Evolutionary conservation across 2,113 vertebrate genomes (phyloP).

Genomic region (Micromys minutus): DNA sequence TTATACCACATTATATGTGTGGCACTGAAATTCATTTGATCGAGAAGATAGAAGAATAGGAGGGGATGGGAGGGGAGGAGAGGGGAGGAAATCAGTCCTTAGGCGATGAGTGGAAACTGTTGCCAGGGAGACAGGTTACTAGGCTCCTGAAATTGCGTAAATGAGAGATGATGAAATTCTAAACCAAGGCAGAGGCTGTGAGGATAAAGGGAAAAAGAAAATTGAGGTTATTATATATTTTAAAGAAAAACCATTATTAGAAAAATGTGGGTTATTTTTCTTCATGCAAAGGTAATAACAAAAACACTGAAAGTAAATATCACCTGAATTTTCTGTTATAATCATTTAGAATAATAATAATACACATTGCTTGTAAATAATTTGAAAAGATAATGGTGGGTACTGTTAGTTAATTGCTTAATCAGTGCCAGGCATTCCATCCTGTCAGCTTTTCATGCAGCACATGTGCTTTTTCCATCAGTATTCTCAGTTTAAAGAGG

Average conservation of each 20-base stretch:
- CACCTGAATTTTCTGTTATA: neutral
- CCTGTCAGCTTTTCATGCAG: neutral
- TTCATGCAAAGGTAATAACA: neutral
- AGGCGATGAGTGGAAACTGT: slow-evolving; percentile 67
- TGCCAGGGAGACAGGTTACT: slow-evolving; percentile 75
- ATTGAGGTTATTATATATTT: slow-evolving; percentile 24
- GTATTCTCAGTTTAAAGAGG: slow-evolving; percentile 1
- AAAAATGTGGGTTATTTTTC: neutral
- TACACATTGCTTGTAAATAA: neutral
- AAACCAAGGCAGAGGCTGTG: slow-evolving; percentile 60
- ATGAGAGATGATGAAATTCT: slow-evolving; percentile 76
- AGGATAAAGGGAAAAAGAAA: slow-evolving; percentile 53
- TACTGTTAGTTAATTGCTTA: neutral
- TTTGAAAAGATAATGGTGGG: slow-evolving; percentile 20
- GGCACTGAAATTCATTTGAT: slow-evolving; percentile 72
- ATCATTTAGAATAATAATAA: slow-evolving; percentile 5
- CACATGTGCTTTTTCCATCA: neutral
- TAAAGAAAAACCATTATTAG: slow-evolving; percentile 25
- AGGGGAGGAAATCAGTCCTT: slow-evolving; percentile 66
- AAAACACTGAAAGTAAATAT: neutral
- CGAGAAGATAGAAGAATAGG: slow-evolving; percentile 57
- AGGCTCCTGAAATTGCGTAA: slow-evolving; percentile 67
- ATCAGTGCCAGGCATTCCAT: neutral
- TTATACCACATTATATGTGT: slow-evolving; percentile 57
- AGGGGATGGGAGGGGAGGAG: neutral